Evolutionary conservation across 2,888 invertebrate genomes (phyloP).

Genomic region (Hirtodrosophila duncani): DNA sequence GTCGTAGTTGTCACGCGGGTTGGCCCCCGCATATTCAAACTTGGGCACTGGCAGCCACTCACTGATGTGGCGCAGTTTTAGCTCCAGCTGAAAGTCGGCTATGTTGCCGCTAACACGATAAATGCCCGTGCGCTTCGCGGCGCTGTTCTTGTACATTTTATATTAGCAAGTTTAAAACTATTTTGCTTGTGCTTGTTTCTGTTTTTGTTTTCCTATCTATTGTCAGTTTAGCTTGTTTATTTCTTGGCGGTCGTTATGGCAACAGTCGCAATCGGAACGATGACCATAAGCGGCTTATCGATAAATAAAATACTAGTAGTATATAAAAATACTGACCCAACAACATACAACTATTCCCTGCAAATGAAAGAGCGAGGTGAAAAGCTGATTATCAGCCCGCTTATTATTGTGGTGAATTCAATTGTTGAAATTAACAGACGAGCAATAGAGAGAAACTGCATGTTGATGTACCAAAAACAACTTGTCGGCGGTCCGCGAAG

Average conservation of each 20-base stretch:
- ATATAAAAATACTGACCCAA: background rate
- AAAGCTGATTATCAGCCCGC: no score
- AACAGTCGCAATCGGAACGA: conserved; percentile 25
- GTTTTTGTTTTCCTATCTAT: background rate
- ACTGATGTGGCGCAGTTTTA: conserved; percentile 63
- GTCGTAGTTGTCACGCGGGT: background rate
- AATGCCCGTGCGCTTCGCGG: conserved; percentile 70
- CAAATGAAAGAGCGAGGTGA: no score
- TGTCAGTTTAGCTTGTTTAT: conserved; percentile 9
- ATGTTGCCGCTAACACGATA: conserved; percentile 74
- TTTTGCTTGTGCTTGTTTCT: conserved; percentile 40
- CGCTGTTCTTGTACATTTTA: conserved; percentile 29
- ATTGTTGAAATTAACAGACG: no score
- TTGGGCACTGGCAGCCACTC: conserved; percentile 76
- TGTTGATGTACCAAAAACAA: no score
- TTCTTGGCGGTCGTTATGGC: conserved; percentile 37
- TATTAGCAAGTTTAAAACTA: conserved; percentile 21
- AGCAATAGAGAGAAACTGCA: no score
- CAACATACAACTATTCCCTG: no score
- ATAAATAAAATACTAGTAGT: conserved; percentile 1
- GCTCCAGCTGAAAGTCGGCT: conserved; percentile 38
- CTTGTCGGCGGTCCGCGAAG: no score
- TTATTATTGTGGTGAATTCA: no score
- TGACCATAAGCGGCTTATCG: no score
- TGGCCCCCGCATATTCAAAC: conserved; percentile 62